Percentiles rank a stretch among this genome's conserved stretches.
These are phyloP conservation scores for Calliphora vomitoria DNA, from an alignment of 2,888 invertebrate genomes.

Conservation along the genomic window DNA sequence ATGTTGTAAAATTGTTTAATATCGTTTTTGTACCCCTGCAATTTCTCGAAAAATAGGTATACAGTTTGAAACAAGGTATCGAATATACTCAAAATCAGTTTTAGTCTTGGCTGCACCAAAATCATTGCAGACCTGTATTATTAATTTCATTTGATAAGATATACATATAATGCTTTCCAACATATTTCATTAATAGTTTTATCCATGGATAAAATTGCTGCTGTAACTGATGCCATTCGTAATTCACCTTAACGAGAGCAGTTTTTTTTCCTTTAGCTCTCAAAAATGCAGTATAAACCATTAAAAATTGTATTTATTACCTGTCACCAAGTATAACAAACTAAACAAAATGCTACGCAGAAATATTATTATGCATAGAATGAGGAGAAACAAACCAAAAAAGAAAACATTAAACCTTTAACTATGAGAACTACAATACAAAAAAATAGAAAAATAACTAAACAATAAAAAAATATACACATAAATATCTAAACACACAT, in stretches of 20 bases:
- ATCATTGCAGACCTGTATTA: neutral
- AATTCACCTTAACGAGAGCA: constrained; percentile 30
- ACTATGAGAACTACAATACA: neutral
- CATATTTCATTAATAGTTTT: constrained; percentile 43
- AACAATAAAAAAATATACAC: constrained; percentile 71
- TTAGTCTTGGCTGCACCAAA: too few relatives aligned
- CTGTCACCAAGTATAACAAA: constrained; percentile 70
- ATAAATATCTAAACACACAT: constrained; percentile 55
- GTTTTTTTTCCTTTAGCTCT: constrained; percentile 69
- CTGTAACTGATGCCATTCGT: constrained; percentile 41
- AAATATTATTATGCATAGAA: constrained; percentile 56
- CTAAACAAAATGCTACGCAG: constrained; percentile 64
- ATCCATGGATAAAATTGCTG: constrained; percentile 74
- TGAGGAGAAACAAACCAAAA: neutral
- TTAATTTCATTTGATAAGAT: neutral
- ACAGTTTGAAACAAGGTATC: too few relatives aligned
- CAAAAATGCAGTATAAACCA: constrained; percentile 79
- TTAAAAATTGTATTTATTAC: constrained; percentile 81
- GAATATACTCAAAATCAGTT: too few relatives aligned
- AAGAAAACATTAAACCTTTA: constrained; percentile 39
- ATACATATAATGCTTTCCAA: neutral
- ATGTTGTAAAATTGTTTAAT: too few relatives aligned
- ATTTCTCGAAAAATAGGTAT: too few relatives aligned
- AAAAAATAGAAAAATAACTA: constrained; percentile 27
- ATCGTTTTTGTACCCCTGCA: too few relatives aligned